A percentile compares a stretch with the other conserved stretches of the same genome.
Conservation (phyloP, 1,140 invertebrate species). For the Formica exsecta region DNA sequence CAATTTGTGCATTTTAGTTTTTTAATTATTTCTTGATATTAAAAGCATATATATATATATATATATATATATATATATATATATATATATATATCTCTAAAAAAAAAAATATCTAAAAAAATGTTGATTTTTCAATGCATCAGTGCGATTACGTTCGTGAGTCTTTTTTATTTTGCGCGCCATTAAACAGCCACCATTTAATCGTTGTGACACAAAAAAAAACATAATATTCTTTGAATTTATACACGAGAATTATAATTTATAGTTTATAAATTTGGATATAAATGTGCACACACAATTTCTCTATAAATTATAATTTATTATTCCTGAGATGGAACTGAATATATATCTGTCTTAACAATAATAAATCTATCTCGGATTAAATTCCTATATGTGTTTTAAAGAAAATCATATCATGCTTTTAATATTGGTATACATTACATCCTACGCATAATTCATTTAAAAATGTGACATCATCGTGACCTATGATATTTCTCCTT, state of each 20-base stretch:
- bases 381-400: neutral
- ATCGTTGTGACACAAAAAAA: too few species aligned
- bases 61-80: neutral
- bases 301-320: too few species aligned
- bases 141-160: too few species aligned
- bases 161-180: too few species aligned
- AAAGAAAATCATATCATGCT: neutral
- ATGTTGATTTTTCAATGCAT: too few species aligned
- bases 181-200: too few species aligned
- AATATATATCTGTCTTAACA: neutral
- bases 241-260: too few species aligned
- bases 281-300: too few species aligned
- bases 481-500: constrained; percentile 16
- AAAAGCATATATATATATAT: neutral
- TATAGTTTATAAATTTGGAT: too few species aligned
- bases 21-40: neutral
- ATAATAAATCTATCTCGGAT: neutral
- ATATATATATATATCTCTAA: neutral
- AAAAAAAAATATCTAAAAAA: too few species aligned
- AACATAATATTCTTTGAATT: too few species aligned
- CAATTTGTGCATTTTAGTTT: neutral
- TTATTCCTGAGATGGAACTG: too few species aligned
- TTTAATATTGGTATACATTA: neutral
- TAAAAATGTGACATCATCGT: constrained; percentile 7
- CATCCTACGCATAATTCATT: neutral